These are phyloP conservation scores for Chrysolina oricalcia DNA, from an alignment of 2,888 invertebrate genomes.

Conservation along the genomic window DNA sequence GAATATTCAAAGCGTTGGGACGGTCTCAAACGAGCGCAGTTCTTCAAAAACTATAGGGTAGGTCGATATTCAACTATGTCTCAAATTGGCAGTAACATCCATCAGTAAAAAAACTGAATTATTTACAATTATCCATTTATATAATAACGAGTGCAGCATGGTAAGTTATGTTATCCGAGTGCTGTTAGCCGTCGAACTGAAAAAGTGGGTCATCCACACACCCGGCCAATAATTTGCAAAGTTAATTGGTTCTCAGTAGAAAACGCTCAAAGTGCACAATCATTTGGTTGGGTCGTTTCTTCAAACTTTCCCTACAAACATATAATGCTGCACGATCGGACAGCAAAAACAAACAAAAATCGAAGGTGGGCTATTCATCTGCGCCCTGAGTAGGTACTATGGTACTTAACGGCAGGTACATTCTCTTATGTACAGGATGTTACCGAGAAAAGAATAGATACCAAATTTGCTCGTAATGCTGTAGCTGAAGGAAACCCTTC, in stretches of 20 bases:
- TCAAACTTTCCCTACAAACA: slow-evolving; percentile 54
- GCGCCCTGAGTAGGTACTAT: background rate
- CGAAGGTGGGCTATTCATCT: background rate
- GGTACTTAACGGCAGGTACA: background rate
- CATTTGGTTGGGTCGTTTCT: slow-evolving; percentile 43
- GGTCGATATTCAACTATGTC: background rate
- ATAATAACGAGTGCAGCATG: slow-evolving; percentile 37
- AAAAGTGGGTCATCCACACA: slow-evolving; percentile 59
- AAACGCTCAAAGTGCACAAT: slow-evolving; percentile 48
- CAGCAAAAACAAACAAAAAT: slow-evolving; percentile 41
- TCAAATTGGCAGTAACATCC: background rate
- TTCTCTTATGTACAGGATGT: slow-evolving; percentile 21
- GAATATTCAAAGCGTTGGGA: too few relatives aligned
- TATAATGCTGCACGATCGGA: slow-evolving; percentile 41
- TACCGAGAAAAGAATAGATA: slow-evolving; percentile 3
- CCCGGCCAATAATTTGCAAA: slow-evolving; percentile 62
- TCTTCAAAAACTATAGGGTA: background rate
- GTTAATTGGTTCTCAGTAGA: slow-evolving; percentile 60
- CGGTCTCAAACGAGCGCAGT: background rate
- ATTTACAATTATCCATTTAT: slow-evolving; percentile 23
- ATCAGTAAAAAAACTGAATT: background rate
- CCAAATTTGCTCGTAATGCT: too few relatives aligned
- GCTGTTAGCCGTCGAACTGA: slow-evolving; percentile 45
- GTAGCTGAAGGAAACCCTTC: too few relatives aligned
- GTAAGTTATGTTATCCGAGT: slow-evolving; percentile 44